phyloP scores from a whole-genome alignment of 1,140 invertebrate species.

The Atta texana region DNA sequence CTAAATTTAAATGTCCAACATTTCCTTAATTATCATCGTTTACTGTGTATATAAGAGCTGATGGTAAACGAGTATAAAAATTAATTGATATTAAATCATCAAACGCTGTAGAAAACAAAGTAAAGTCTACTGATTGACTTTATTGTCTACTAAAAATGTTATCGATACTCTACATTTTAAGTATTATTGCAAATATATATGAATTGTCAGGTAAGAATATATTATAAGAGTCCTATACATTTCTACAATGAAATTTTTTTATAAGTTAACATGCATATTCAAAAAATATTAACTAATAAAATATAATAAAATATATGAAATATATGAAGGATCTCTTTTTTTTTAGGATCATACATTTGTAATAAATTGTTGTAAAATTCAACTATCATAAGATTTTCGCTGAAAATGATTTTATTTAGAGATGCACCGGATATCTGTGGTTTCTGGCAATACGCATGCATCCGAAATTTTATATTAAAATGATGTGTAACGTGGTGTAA shows the following conservation, averaged over 20 bases:
- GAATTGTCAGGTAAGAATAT: constrained; percentile 58
- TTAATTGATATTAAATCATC: not conserved
- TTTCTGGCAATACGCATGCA: too few relatives aligned
- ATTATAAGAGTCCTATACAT: too few relatives aligned
- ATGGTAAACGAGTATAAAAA: not conserved
- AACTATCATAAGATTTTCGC: not conserved
- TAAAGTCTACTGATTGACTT: not conserved
- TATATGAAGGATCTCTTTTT: not conserved
- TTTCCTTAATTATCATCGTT: constrained; percentile 37
- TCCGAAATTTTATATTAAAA: too few relatives aligned
- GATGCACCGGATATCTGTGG: too few relatives aligned
- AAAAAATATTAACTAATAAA: constrained; percentile 14
- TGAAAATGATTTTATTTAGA: not conserved
- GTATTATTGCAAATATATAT: not conserved
- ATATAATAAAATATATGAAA: too few relatives aligned
- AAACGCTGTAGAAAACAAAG: constrained; percentile 1
- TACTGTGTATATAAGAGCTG: constrained; percentile 31
- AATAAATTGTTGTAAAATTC: not conserved
- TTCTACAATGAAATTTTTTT: not conserved
- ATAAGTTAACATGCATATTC: not conserved
- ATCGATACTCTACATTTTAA: constrained; percentile 5
- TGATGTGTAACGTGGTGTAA: too few relatives aligned
- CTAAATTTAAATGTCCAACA: constrained; percentile 71
- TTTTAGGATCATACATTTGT: not conserved
- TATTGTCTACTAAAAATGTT: constrained; percentile 54